Conservation (phyloP, 1,140 invertebrate species). For the Drosophila rufa region DNA sequence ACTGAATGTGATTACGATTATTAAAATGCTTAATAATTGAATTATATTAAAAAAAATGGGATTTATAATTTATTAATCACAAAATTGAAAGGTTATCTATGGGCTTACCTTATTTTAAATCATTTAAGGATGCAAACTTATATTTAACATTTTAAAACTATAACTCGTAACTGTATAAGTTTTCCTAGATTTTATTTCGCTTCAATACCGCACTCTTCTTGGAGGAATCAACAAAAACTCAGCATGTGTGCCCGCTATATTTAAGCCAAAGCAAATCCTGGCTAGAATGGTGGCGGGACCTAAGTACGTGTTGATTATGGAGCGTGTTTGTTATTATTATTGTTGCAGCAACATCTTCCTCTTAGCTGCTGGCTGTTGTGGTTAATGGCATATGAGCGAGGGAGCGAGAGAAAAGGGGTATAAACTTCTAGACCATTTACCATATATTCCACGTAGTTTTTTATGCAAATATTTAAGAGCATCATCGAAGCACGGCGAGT, state of each 20-base stretch:
- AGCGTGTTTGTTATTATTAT: constrained; percentile 64
- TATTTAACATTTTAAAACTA: too few relatives aligned
- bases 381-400: constrained; percentile 61
- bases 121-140: too few relatives aligned
- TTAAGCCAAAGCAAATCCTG: constrained; percentile 23
- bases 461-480: constrained; percentile 83
- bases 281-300: constrained; percentile 39
- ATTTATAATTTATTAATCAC: neutral
- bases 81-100: neutral
- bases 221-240: constrained; percentile 6
- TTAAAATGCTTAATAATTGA: neutral
- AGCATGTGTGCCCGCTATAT: constrained; percentile 9
- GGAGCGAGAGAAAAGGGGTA: constrained; percentile 16
- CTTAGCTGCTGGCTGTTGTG: constrained; percentile 32
- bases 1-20: neutral
- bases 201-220: neutral
- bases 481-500: constrained; percentile 75
- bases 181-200: too few relatives aligned
- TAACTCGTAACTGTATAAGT: too few relatives aligned
- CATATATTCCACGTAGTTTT: constrained; percentile 80
- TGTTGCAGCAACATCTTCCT: constrained; percentile 38
- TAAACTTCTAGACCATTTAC: constrained; percentile 80
- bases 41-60: neutral
- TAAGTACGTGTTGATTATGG: constrained; percentile 80
- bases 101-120: too few relatives aligned